Evolutionary conservation across 1,140 invertebrate species (phyloP).

Genomic region (Anastrepha obliqua): DNA sequence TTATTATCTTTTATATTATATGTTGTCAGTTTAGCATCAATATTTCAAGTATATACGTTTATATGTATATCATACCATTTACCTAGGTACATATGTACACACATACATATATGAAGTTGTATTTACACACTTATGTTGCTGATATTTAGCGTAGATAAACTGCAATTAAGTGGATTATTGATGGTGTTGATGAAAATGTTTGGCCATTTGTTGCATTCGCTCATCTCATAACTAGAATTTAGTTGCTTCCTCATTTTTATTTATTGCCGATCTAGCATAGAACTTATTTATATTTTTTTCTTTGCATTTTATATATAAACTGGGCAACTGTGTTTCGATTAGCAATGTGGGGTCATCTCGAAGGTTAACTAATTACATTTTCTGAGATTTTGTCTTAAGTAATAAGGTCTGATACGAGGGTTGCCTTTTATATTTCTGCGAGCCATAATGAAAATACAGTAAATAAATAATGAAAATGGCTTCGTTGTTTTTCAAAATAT

Average conservation of each 20-base stretch:
- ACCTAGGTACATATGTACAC: neutral
- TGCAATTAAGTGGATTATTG: conserved; percentile 42
- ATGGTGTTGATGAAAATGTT: conserved; percentile 27
- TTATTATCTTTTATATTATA: neutral
- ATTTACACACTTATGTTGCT: neutral
- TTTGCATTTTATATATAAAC: neutral
- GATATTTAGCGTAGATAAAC: neutral
- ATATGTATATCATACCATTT: neutral
- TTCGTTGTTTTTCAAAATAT: too few relatives aligned
- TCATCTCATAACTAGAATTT: conserved; percentile 22
- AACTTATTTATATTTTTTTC: neutral
- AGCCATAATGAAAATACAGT: too few relatives aligned
- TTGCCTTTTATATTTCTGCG: too few relatives aligned
- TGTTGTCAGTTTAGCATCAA: too few relatives aligned
- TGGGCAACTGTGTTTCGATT: neutral
- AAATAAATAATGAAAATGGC: too few relatives aligned
- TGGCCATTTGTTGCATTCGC: neutral
- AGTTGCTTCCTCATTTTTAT: conserved; percentile 7
- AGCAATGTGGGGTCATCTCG: neutral
- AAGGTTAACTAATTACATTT: conserved; percentile 3
- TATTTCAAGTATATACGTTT: too few relatives aligned
- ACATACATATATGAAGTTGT: neutral
- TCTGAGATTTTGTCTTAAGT: neutral
- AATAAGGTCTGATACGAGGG: neutral
- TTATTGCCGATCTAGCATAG: neutral